Base-by-base conservation (phyloP, 2,113 vertebrate species). In the Alectura lathami region DNA sequence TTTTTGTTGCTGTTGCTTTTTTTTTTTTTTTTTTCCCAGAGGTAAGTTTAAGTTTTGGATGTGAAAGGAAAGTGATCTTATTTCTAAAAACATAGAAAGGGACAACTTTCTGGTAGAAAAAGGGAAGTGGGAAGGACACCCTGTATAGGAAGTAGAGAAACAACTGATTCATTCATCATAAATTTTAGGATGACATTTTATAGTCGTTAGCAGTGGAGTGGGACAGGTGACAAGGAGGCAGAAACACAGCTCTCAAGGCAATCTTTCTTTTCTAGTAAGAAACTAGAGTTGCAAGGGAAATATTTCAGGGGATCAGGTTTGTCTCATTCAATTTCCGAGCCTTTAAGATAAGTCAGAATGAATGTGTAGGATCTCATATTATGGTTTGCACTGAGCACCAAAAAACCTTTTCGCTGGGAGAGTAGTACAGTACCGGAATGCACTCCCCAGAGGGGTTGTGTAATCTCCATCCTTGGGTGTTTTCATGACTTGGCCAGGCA, bases 71-170 rank as follows among this genome's bases (percentile, higher is more conserved):
- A 93, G 66, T 32, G 48, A 56, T 86, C 47, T 67, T 84, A 43
- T 81, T 86, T 94, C 51, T 81, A 50, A 51, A 22, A 81, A 43
- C 32, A 63, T 4, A 70, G 51, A 88, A 67, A 63, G 12, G 21
- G 51, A 93, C 91, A 83, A 47, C 42, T 36, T 93, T 38, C 59
- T 90, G 72, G 38, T 70, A 78, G 38, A 83, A 83, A 93, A 88
- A 63, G 32, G 13, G 42, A 82, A 84, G 42, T 34, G 32, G 70
- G 42, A 57, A 83, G 72, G 54, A 48, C 13, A 43, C 17, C 75
- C 68, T 42, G 70, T 34, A 91, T 83, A 84, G 3, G 45, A 79
- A 53, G 27, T 26, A 79, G 77, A 91, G 50, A 91, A 78, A 38
- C 54, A 77, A 81, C 23, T 3, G 27, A 90, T 74, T 83, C 3